Base-by-base conservation (phyloP, 2,113 vertebrate species). In the Cebidichthys violaceus region DNA sequence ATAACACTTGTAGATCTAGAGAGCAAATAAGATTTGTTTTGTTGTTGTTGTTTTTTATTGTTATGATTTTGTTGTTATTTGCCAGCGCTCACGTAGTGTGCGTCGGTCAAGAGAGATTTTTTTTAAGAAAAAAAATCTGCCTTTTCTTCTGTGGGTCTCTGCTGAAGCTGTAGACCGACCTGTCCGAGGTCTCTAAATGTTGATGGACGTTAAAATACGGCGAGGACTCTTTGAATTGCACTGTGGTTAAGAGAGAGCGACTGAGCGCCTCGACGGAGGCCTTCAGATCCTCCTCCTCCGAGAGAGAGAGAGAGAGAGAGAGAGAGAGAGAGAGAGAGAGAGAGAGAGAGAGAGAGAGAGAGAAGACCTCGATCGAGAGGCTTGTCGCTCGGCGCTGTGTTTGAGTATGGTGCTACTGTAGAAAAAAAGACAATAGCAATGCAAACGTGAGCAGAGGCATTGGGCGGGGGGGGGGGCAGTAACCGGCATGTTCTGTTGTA, bases 161-260 rank as follows among this genome's bases (percentile, higher is more conserved):
- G 86, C 86, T 72, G 79, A 86, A 88, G 82, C 88, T 88, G 80
- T 47, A 92, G 90, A 90, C 92, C 88, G 41, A 75, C 75, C 54
- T 89, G 91, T 92, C 86, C 89, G 39, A 29, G 86, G 90, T 91
- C 88, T 91, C 84, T 91, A 91, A 92, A 91, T 61, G 69, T 83
- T 87, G 88, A 72, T 65, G 89, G 92, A 92, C 90, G 41, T 80
- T 37, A 87, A 86, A 88, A 52, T 43, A 15, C 72, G n/a, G n/a
- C n/a, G n/a, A n/a, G 71, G 74, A 88, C 80, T 88, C 86, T 86
- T 91, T 90, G 80, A 90, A 87, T 90, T 94, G 92, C 93, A 94
- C 33, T 33, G 33, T 33, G 33, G 33, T 33, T 33, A 6, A 33
- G 33, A 33, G 6, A 33, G 33, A 33, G 33, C 33, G 6, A 33